Evolutionary conservation across 1,140 invertebrate genomes (phyloP).

Genomic region (Drosophila fuyamai): DNA sequence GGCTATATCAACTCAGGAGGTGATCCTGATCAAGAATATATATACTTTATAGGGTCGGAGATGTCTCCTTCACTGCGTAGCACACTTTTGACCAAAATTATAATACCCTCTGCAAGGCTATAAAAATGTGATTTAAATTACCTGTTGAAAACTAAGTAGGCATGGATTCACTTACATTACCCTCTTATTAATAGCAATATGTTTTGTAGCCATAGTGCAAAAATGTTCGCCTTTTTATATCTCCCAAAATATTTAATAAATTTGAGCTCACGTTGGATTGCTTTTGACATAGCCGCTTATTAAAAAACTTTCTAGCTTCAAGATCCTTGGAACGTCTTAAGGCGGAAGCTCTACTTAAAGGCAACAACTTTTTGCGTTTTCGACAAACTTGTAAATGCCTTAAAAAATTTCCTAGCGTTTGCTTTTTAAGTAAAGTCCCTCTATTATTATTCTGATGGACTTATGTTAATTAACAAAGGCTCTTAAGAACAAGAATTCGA

Average conservation of each 20-base stretch:
- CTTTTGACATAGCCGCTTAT: conserved; percentile 61
- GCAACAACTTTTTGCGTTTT: conserved; percentile 56
- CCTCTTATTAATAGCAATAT: no score
- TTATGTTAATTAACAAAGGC: conserved; percentile 23
- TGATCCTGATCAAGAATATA: no score
- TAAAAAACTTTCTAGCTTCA: conserved; percentile 62
- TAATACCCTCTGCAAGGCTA: no score
- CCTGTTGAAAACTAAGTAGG: not conserved
- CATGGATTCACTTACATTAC: no score
- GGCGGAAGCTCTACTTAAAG: conserved; percentile 44
- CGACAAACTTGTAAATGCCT: conserved; percentile 49
- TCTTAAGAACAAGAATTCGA: conserved; percentile 6
- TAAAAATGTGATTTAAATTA: not conserved
- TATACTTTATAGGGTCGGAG: no score
- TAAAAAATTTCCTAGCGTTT: not conserved
- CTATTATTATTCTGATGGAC: not conserved
- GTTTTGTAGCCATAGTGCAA: conserved; percentile 26
- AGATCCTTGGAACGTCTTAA: conserved; percentile 13
- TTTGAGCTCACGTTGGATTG: conserved; percentile 29
- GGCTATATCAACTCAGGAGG: no score
- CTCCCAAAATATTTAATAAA: conserved; percentile 8
- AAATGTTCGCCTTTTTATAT: conserved; percentile 2
- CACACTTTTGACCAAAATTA: no score
- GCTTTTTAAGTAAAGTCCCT: not conserved
- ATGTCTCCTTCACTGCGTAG: no score